Percentiles rank a stretch among this genome's conserved stretches.
Conservation (phyloP, 1,140 invertebrate genomes). For the Antheraea mylitta region DNA sequence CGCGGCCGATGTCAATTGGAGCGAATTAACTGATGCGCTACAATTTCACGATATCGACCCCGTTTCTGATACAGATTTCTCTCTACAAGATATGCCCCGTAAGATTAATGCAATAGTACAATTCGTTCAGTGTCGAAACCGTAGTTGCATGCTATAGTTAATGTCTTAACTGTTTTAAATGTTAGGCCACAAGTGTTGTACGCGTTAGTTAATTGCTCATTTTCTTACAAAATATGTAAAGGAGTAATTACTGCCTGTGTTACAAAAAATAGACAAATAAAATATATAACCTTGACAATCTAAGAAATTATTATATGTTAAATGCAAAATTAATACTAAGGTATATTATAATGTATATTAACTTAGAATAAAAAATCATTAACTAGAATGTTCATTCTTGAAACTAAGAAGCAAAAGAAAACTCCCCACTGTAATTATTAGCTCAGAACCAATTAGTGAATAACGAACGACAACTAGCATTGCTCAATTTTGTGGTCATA, state of each 20-base stretch:
- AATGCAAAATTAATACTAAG: not conserved
- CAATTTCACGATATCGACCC: slow-evolving; percentile 61
- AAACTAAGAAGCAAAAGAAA: not conserved
- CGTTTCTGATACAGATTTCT: slow-evolving; percentile 38
- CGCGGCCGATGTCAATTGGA: slow-evolving; percentile 68
- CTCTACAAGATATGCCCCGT: slow-evolving; percentile 21
- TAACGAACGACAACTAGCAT: not conserved
- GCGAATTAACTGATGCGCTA: slow-evolving; percentile 46
- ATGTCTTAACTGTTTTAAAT: slow-evolving; percentile 5
- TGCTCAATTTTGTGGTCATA: slow-evolving; percentile 1
- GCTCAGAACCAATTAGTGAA: not conserved
- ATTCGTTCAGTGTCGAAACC: slow-evolving; percentile 24
- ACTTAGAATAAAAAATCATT: not conserved
- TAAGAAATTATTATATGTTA: no score
- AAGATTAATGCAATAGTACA: slow-evolving; percentile 26
- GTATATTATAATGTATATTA: not conserved
- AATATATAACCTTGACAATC: no score
- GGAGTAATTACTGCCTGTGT: not conserved
- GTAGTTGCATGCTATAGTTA: slow-evolving; percentile 12
- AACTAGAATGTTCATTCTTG: not conserved
- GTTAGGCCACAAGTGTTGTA: not conserved
- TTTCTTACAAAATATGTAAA: not conserved
- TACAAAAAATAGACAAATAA: no score
- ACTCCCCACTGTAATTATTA: not conserved
- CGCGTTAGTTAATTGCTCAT: not conserved